Conservation (phyloP, 1,140 invertebrate genomes). For the Saccostrea echinata region DNA sequence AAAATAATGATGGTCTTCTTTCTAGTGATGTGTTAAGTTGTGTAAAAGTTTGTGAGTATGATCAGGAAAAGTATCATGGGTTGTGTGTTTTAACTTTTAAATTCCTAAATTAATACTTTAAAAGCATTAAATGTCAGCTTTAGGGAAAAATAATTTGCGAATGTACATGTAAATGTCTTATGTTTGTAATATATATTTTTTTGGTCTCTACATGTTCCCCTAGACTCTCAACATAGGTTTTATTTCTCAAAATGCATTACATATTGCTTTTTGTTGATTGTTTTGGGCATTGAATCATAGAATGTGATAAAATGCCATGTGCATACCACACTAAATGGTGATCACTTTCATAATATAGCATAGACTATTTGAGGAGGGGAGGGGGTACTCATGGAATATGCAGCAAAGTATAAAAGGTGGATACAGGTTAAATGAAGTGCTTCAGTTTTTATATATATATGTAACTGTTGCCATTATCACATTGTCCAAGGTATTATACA, state of each 20-base stretch:
- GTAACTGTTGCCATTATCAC: not conserved
- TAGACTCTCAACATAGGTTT: not conserved
- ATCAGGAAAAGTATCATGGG: not conserved
- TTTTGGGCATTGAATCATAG: slow-evolving; percentile 21
- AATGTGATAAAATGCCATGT: slow-evolving; percentile 4
- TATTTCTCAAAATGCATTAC: not conserved
- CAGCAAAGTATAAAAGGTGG: not conserved
- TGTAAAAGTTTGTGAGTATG: not conserved
- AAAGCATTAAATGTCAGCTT: not conserved
- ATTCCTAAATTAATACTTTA: not conserved
- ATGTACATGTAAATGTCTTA: not conserved
- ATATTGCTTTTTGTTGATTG: not conserved
- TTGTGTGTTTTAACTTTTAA: slow-evolving; percentile 35
- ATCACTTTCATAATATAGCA: not conserved
- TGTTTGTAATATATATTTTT: not conserved
- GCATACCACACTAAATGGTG: not conserved
- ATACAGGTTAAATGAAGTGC: no score
- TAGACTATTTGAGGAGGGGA: not conserved
- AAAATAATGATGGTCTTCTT: not conserved
- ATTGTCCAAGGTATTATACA: not conserved
- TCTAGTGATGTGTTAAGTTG: not conserved
- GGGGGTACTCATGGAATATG: not conserved
- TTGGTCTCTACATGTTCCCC: not conserved
- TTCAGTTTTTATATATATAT: no score
- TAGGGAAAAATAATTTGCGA: not conserved